These are phyloP conservation scores for Siderastrea siderea DNA, from an alignment of 92 coral and sea anemone genomes.

Conservation along the genomic window DNA sequence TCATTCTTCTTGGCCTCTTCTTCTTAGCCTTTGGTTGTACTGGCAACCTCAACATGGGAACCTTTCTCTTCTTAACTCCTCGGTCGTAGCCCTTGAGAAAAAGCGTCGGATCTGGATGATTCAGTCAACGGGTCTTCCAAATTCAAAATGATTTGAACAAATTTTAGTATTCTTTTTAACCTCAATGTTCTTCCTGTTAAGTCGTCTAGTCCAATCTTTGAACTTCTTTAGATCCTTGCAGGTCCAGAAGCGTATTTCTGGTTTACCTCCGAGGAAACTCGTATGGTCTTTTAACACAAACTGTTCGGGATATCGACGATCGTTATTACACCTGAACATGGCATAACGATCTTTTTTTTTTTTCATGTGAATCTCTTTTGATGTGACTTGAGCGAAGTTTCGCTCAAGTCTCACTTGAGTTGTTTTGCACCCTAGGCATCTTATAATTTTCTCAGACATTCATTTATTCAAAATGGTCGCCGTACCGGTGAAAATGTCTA, in stretches of 20 bases:
- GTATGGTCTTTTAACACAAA: conserved; percentile 19
- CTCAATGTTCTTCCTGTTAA: conserved; percentile 2
- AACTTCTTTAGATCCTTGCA: conserved; percentile 20
- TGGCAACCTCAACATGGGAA: conserved; percentile 10
- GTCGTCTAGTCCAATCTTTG: conserved; percentile 1
- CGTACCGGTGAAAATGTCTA: too few relatives aligned
- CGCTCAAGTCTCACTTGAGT: too few relatives aligned
- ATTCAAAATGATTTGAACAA: conserved; percentile 20
- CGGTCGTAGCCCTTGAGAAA: conserved; percentile 20
- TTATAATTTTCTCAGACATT: too few relatives aligned
- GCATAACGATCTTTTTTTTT: background rate
- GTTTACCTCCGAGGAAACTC: conserved; percentile 18
- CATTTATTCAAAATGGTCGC: too few relatives aligned
- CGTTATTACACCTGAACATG: background rate
- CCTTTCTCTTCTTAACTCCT: conserved; percentile 14
- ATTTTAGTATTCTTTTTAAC: conserved; percentile 14
- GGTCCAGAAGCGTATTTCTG: conserved; percentile 20
- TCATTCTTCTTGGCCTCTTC: conserved; percentile 1
- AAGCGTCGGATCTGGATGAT: conserved; percentile 6
- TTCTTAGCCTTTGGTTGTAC: conserved; percentile 19
- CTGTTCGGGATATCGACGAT: conserved; percentile 2
- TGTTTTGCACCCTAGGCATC: too few relatives aligned
- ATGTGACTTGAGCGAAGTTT: background rate
- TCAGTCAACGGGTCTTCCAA: conserved; percentile 19
- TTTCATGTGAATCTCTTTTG: background rate